Percentiles rank a stretch among this genome's conserved stretches.
These are phyloP conservation scores for Hemibagrus guttatus DNA, from an alignment of 2,797 vertebrate genomes.

Conservation along the genomic window DNA sequence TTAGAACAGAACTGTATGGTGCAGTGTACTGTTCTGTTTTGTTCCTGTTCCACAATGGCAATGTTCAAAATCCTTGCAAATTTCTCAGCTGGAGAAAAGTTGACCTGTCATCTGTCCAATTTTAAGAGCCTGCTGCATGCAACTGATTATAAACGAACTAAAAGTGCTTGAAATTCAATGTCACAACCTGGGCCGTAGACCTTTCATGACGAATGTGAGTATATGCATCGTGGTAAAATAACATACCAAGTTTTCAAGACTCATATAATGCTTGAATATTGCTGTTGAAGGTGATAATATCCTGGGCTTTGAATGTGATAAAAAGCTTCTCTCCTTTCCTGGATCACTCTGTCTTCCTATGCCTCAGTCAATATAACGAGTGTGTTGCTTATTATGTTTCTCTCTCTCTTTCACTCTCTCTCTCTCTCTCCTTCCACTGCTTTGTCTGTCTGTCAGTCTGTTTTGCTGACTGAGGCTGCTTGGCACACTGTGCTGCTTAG, in stretches of 20 bases:
- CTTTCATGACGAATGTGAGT: not conserved
- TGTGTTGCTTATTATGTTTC: not conserved
- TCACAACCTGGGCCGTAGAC: not conserved
- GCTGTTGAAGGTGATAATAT: not conserved
- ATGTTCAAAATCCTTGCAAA: not conserved
- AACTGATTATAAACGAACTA: not conserved
- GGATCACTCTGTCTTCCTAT: not conserved
- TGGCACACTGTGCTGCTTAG: slow-evolving; percentile 19
- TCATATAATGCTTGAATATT: not conserved
- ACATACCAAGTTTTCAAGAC: not conserved
- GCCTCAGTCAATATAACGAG: not conserved
- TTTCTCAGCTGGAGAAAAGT: not conserved
- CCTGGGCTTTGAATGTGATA: slow-evolving; percentile 33
- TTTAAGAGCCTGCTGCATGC: not conserved
- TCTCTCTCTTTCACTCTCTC: not conserved
- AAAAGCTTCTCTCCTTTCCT: not conserved
- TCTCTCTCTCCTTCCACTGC: too few relatives aligned
- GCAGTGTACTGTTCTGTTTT: not conserved
- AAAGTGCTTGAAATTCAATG: not conserved
- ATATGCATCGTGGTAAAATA: not conserved
- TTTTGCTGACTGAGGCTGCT: slow-evolving; percentile 35
- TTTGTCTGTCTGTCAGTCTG: not conserved
- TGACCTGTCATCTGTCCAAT: not conserved
- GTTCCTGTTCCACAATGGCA: too few relatives aligned
- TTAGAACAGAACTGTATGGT: not conserved